These are phyloP conservation scores for Delia radicum DNA, from an alignment of 1,140 invertebrate genomes.

Conservation along the genomic window DNA sequence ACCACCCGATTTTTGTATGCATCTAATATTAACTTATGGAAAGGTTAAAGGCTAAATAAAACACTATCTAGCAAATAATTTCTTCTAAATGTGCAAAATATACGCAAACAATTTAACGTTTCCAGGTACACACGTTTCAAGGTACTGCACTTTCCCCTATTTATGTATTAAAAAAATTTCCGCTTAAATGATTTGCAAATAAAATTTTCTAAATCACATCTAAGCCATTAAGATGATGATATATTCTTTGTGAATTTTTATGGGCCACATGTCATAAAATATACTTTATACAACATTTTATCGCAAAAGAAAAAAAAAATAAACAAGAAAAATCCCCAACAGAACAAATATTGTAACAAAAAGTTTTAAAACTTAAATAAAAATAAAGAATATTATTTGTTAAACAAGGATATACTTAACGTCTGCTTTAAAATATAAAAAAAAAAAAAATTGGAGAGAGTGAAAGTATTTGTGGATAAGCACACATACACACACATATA, in stretches of 20 bases:
- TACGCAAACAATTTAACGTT: too few relatives aligned
- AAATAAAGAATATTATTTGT: not conserved
- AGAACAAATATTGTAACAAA: not conserved
- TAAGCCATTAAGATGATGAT: constrained; percentile 19
- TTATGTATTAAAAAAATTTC: not conserved
- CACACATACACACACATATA: not conserved
- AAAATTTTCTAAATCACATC: constrained; percentile 23
- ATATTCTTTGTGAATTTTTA: constrained; percentile 17
- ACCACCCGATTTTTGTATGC: too few relatives aligned
- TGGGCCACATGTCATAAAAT: constrained; percentile 22
- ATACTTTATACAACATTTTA: not conserved
- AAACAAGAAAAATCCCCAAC: not conserved
- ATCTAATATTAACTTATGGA: too few relatives aligned
- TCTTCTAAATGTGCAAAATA: too few relatives aligned
- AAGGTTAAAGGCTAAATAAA: too few relatives aligned
- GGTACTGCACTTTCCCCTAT: not conserved
- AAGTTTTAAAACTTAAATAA: not conserved
- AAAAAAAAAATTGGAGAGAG: not conserved
- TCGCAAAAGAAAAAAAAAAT: not conserved
- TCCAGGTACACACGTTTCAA: too few relatives aligned
- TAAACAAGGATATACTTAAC: not conserved
- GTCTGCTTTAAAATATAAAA: not conserved
- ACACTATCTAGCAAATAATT: too few relatives aligned
- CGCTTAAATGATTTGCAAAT: constrained; percentile 21
- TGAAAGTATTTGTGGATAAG: not conserved